phyloP scores from a whole-genome alignment of 2,113 vertebrate genomes.

The Megaceryle torquata region DNA sequence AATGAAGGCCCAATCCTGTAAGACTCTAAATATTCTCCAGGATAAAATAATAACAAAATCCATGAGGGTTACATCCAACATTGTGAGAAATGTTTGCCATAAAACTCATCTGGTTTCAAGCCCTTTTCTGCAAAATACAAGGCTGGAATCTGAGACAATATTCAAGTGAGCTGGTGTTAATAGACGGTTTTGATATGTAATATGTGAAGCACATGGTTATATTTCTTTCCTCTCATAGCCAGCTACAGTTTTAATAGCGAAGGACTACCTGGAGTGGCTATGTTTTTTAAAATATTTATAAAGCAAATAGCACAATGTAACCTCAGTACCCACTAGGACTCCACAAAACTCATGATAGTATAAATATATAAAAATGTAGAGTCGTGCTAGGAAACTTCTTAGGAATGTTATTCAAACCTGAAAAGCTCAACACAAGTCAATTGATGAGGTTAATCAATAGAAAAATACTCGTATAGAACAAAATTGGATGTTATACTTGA shows the following conservation, averaged over 20 bases:
- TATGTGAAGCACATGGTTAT: not conserved
- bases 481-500: not conserved
- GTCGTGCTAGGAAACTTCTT: not conserved
- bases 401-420: not conserved
- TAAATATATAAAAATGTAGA: not conserved
- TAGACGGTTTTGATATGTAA: not conserved
- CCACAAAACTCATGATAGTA: not conserved
- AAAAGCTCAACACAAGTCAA: not conserved
- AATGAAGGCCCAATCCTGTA: not conserved
- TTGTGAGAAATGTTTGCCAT: not conserved
- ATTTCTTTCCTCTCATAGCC: not conserved
- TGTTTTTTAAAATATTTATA: not conserved
- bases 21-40: not conserved
- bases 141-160: not conserved
- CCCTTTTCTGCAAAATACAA: not conserved
- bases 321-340: not conserved
- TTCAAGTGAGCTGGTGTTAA: not conserved
- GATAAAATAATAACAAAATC: not conserved
- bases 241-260: not conserved
- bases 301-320: not conserved
- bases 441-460: not conserved
- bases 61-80: not conserved
- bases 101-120: conserved; percentile 28
- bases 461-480: not conserved
- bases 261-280: not conserved